Base-by-base conservation (phyloP, 2,888 invertebrate genomes). In the Agrotis ipsilon region DNA sequence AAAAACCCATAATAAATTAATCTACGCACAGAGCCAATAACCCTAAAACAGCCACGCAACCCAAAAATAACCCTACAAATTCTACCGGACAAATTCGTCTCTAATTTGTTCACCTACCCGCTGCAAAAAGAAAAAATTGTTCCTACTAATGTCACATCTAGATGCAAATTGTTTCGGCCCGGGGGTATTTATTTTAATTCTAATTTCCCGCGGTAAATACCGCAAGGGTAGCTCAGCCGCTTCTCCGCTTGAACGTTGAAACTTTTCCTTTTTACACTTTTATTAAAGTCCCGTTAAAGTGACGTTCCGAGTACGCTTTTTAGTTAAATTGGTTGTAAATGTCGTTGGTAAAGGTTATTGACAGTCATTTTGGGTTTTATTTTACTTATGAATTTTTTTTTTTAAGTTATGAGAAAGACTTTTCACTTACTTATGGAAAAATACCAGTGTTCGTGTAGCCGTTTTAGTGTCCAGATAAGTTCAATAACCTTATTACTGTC, bases 161-260 rank as follows among this genome's bases (percentile, higher is more conserved):
- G 92, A 96, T 96, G 96, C 95, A 96, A 96, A 96, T 96, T 94
- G 94, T 92, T 91, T 90, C 90, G 90, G 90, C 90, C 92, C 88
- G 87, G 82, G 84, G 86, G 92, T 94, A 94, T 95, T 95, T 95
- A 95, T 92, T 93, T 93, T 92, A 92, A 93, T 92, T 94, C 90
- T 93, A 94, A 94, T 95, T 94, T 88, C 86, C 88, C 89, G 88
- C 90, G 86, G 93, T 92, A 94, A 95, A 94, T 93, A 94, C 95
- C 94, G 87, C 94, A 93, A 93, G 91, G 94, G 92, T 83, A 83
- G 84, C 78, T 73, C 80, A 86, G 90, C 84, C 85, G 88, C 86
- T 87, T 78, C 71, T 70, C 57, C 83, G 83, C 86, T 83, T 80
- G 59, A 60, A 80, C 78, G 81, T 85, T 78, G 73, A 73, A 80